These are phyloP conservation scores for Listronotus oregonensis DNA, from an alignment of 1,140 invertebrate species.

Conservation along the genomic window DNA sequence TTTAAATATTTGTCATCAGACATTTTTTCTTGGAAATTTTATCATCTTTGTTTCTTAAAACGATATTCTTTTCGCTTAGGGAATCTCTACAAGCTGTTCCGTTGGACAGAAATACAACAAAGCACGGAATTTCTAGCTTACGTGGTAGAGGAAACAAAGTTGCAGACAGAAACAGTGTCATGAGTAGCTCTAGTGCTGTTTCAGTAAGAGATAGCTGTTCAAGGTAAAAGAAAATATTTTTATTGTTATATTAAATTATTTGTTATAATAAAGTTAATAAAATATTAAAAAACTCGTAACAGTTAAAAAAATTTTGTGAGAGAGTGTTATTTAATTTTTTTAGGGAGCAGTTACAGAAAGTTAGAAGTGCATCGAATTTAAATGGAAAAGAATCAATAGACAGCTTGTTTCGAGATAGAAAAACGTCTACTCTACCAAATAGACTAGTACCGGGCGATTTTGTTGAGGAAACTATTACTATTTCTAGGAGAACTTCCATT, in stretches of 20 bases:
- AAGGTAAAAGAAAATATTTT: constrained; percentile 4
- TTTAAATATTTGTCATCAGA: too few species aligned
- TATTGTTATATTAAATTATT: too few species aligned
- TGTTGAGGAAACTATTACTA: constrained; percentile 37
- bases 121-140: constrained; percentile 6
- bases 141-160: constrained; percentile 31
- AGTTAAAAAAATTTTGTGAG: too few species aligned
- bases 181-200: constrained; percentile 3
- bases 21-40: too few species aligned
- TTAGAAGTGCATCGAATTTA: constrained; percentile 15
- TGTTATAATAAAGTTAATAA: too few species aligned
- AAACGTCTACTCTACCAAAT: constrained; percentile 22
- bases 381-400: constrained; percentile 3
- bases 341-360: constrained; percentile 14
- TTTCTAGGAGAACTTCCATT: constrained; percentile 42
- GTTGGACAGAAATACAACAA: constrained; percentile 6
- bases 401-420: constrained; percentile 3
- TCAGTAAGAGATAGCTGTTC: constrained; percentile 3
- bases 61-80: constrained; percentile 8
- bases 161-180: constrained; percentile 23
- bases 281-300: too few species aligned
- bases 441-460: constrained; percentile 9
- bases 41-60: too few species aligned
- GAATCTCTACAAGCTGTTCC: constrained; percentile 18
- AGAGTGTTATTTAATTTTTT: too few species aligned